Base-by-base conservation (phyloP, 2,797 vertebrate genomes). In the Leptoclinus maculatus region DNA sequence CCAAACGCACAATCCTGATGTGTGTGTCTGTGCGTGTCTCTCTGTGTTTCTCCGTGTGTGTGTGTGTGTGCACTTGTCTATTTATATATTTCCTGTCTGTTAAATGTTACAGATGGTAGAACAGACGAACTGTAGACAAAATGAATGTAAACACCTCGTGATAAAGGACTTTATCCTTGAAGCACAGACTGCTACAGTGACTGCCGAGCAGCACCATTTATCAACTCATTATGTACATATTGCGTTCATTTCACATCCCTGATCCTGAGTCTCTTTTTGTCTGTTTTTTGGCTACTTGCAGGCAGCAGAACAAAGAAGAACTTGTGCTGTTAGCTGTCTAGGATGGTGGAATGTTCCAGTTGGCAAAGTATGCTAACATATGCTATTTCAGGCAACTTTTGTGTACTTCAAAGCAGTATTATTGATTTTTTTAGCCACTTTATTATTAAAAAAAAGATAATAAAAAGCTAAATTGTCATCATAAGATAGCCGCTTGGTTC, bases 1-100 rank as follows among this genome's bases (percentile, higher is more conserved):
- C 65, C 60, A 71, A 58, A 82, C 78, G 57, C 66, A 90, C 76
- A 76, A 27, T 76, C 76, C 78, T 78, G 67, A 75, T 71, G 57
- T 64, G 71, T 74, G 29, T 80, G 64, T 76, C 23, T 82, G 64
- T 84, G 60, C 45, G 59, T 71, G 58, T 80, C 10, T 78, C 8
- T 70, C 59, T 68, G 41, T 49, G 63, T 27, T 14, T 47, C 27
- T 75, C 27, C 76, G 56, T 80, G 56, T 82, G 64, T 84, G 60
- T 49, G 39, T 41, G 39, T 14, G 39, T 7, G 6, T 45, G n/a
- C 25, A 41, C 39, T 73, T 51, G 43, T 53, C 21, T 70, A 6
- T 19, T 36, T 69, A 2, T 27, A 27, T 47, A 36, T 66, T 73
- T 73, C 8, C 9, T 67, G 34, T 49, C 49, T 32, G 9, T 38